Percentiles rank a stretch among this genome's conserved stretches.
phyloP scores from a whole-genome alignment of 2,797 vertebrate genomes.

The Sus cebifrons region DNA sequence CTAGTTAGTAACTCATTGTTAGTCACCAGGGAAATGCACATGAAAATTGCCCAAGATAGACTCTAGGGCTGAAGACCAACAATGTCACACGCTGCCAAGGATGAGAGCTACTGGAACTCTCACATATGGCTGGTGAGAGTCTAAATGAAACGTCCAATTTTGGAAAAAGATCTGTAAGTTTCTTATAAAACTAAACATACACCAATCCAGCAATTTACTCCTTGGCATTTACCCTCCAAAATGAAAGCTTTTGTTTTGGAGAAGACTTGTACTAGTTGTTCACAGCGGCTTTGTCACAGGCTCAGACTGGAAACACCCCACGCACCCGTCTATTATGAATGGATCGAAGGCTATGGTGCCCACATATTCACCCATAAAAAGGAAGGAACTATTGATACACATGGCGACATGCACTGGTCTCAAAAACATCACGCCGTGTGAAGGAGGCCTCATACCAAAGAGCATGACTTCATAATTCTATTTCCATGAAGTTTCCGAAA shows the following conservation, averaged over 20 bases:
- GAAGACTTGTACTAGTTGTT: slow-evolving; percentile 9
- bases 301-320: background rate
- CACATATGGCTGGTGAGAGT: background rate
- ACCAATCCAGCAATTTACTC: background rate
- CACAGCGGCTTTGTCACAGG: background rate
- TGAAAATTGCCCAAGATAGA: background rate
- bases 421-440: background rate
- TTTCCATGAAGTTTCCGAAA: slow-evolving; percentile 7
- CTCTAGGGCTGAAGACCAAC: background rate
- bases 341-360: background rate
- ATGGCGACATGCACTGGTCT: background rate
- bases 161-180: slow-evolving; percentile 1
- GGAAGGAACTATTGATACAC: background rate
- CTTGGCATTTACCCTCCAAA: background rate
- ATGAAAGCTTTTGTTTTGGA: background rate
- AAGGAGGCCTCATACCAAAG: background rate
- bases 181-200: slow-evolving; percentile 11
- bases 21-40: background rate
- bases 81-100: background rate
- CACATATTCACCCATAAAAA: too few species aligned
- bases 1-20: background rate
- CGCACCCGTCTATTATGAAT: background rate
- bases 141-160: background rate
- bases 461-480: background rate
- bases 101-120: background rate